These are phyloP conservation scores for Haliclona indistincta DNA, from an alignment of 37 sponge, comb jelly and placozoan genomes.

Conservation along the genomic window DNA sequence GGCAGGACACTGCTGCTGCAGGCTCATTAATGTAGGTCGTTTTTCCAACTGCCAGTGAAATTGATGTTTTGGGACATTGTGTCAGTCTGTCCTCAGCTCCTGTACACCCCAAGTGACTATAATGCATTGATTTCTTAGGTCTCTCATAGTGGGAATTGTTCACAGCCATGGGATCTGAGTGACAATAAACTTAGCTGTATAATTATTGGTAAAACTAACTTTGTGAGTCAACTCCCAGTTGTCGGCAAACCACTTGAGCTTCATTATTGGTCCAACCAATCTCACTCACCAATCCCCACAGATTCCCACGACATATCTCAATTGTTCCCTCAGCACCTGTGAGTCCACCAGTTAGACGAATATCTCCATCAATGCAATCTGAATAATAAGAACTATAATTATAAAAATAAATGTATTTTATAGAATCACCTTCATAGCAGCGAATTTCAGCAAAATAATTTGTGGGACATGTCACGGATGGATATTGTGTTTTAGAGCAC, in stretches of 20 bases:
- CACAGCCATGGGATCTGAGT: neutral
- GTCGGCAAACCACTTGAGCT: neutral
- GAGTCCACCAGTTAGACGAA: neutral
- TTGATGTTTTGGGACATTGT: neutral
- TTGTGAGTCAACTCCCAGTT: neutral
- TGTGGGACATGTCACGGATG: neutral
- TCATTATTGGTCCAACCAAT: neutral
- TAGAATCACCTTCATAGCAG: neutral
- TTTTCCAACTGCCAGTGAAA: neutral
- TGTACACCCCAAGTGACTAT: neutral
- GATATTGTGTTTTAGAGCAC: neutral
- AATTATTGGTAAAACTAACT: too few species aligned
- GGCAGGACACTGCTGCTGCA: neutral
- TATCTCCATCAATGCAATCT: conserved; percentile 6
- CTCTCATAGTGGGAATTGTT: neutral
- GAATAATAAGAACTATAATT: neutral
- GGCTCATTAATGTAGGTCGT: neutral
- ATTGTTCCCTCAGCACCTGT: conserved; percentile 1
- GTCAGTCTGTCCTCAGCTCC: neutral
- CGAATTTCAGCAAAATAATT: neutral
- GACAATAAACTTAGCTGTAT: too few species aligned
- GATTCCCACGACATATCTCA: neutral
- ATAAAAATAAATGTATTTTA: neutral
- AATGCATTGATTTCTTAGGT: conserved; percentile 4
- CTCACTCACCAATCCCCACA: neutral